Evolutionary conservation across 2,113 vertebrate species (phyloP).

Genomic region (Parus major): DNA sequence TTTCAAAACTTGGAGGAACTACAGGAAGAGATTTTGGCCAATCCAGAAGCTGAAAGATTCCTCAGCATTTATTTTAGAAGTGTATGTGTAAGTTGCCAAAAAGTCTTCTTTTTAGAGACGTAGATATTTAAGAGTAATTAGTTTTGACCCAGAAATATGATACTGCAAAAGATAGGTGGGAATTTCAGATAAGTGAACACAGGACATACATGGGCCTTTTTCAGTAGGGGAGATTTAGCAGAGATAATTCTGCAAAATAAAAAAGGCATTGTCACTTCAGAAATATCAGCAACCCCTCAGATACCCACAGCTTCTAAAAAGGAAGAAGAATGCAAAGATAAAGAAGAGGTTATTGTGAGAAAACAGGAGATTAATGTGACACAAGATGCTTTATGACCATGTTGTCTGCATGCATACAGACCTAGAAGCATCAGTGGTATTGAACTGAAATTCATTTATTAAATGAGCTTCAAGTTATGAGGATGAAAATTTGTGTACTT

Average conservation of each 20-base stretch:
- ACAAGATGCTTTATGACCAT: neutral
- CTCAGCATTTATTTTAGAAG: neutral
- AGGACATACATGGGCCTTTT: neutral
- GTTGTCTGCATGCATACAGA: neutral
- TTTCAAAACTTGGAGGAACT: neutral
- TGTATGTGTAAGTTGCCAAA: neutral
- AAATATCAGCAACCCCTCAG: neutral
- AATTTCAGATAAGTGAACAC: neutral
- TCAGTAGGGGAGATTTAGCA: neutral
- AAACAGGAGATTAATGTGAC: neutral
- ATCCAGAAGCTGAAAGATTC: neutral
- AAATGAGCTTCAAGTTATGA: neutral
- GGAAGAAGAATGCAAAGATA: neutral
- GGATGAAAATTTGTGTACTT: neutral
- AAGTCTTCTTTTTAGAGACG: neutral
- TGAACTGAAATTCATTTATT: neutral
- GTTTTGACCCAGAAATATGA: neutral
- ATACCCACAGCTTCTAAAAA: neutral
- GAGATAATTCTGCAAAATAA: neutral
- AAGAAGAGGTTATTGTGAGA: neutral
- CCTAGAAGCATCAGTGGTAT: neutral
- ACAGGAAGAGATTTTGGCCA: neutral
- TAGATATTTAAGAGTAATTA: neutral
- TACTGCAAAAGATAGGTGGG: neutral
- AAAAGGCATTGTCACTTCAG: neutral